These are phyloP conservation scores for Orthonevra nobilis DNA, from an alignment of 2,888 invertebrate species.

Conservation along the genomic window DNA sequence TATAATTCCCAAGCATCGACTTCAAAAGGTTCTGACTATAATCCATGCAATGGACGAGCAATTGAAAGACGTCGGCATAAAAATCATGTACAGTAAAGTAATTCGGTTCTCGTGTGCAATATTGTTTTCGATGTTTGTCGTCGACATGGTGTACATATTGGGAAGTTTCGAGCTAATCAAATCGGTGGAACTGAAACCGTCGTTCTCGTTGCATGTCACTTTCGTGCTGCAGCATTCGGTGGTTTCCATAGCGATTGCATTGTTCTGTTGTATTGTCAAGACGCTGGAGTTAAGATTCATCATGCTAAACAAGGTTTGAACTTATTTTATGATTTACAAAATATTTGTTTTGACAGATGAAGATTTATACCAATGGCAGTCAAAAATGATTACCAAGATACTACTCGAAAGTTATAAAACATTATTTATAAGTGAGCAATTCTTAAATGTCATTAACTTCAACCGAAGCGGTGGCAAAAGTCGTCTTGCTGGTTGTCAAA, in stretches of 20 bases:
- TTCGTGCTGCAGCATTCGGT: conserved; percentile 78
- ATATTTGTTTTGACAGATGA: too few relatives aligned
- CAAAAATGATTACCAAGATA: too few relatives aligned
- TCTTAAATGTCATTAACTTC: too few relatives aligned
- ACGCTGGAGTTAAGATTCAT: conserved; percentile 75
- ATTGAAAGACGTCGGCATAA: conserved; percentile 75
- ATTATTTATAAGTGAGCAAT: too few relatives aligned
- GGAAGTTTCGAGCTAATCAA: conserved; percentile 76
- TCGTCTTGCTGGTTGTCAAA: too few relatives aligned
- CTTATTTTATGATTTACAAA: too few relatives aligned
- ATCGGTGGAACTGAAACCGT: conserved; percentile 73
- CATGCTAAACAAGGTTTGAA: conserved; percentile 77
- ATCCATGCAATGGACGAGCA: conserved; percentile 75
- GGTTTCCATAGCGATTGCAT: conserved; percentile 74
- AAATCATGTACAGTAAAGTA: conserved; percentile 77
- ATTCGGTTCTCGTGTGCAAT: conserved; percentile 75
- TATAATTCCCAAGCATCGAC: conserved; percentile 75
- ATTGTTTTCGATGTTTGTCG: conserved; percentile 73
- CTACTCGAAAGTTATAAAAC: too few relatives aligned
- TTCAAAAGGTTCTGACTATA: conserved; percentile 75
- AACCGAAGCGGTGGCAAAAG: too few relatives aligned
- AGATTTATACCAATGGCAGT: too few relatives aligned
- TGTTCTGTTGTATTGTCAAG: conserved; percentile 75
- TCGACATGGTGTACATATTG: conserved; percentile 74
- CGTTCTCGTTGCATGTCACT: conserved; percentile 75